Conservation (phyloP, 64 coral and sea anemone genomes). For the Porites lutea region DNA sequence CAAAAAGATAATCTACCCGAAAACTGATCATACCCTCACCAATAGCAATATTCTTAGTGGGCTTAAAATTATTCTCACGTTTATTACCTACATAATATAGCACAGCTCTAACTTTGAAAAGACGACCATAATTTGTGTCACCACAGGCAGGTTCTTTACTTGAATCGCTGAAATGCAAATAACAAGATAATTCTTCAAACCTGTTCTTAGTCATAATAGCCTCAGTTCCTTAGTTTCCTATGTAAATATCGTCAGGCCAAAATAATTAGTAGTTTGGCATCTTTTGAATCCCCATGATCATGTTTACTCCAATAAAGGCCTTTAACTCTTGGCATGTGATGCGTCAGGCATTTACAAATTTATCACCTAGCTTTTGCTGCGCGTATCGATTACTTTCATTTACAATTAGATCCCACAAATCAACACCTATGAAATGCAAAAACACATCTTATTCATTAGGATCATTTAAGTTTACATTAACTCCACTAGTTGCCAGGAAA, state of each 20-base stretch:
- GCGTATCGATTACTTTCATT: no score
- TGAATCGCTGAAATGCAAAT: constrained; percentile 2
- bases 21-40: constrained; percentile 51
- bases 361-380: no score
- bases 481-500: no score
- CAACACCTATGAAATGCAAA: no score
- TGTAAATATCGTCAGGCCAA: neutral
- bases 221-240: neutral
- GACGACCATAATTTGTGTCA: neutral
- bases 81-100: neutral
- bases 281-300: neutral
- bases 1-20: constrained; percentile 46
- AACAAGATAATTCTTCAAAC: neutral
- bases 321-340: neutral
- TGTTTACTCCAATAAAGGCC: neutral
- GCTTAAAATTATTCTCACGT: neutral
- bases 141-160: neutral
- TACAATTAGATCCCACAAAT: no score
- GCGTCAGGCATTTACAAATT: no score
- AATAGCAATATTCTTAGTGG: neutral
- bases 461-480: no score
- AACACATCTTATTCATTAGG: no score
- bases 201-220: neutral
- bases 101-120: neutral
- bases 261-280: neutral